Evolutionary conservation across 2,797 vertebrate genomes (phyloP).

Genomic region (Labroides dimidiatus): DNA sequence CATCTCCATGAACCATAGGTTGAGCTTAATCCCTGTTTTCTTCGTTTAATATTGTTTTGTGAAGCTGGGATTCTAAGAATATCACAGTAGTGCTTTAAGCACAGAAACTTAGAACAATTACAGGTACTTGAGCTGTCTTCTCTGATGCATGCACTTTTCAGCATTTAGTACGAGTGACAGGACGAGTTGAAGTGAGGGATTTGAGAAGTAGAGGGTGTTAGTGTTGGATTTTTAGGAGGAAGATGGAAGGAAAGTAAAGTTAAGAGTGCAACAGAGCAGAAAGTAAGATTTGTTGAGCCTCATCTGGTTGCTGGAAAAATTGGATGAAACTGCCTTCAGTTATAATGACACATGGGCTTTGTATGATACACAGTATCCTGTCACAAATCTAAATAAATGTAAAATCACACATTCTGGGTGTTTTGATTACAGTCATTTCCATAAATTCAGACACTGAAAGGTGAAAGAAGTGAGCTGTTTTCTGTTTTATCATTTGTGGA

Average conservation of each 20-base stretch:
- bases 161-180: slow-evolving; percentile 45
- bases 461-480: background rate
- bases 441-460: slow-evolving; percentile 8
- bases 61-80: slow-evolving; percentile 40
- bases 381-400: slow-evolving; percentile 78
- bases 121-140: slow-evolving; percentile 54
- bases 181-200: slow-evolving; percentile 45
- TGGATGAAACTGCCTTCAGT: slow-evolving; percentile 48
- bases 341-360: slow-evolving; percentile 60
- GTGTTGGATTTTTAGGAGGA: slow-evolving; percentile 49
- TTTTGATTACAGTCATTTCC: slow-evolving; percentile 59
- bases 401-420: slow-evolving; percentile 62
- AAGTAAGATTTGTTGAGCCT: slow-evolving; percentile 54
- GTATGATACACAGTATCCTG: slow-evolving; percentile 66
- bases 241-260: slow-evolving; percentile 48
- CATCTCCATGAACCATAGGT: slow-evolving; percentile 42
- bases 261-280: slow-evolving; percentile 35
- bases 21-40: slow-evolving; percentile 24
- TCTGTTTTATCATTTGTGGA: background rate
- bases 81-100: slow-evolving; percentile 28
- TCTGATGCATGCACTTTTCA: slow-evolving; percentile 61
- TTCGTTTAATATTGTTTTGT: slow-evolving; percentile 42
- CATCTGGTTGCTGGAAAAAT: slow-evolving; percentile 53
- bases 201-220: slow-evolving; percentile 38
- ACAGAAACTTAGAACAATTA: slow-evolving; percentile 33